Conservation (phyloP, 2,888 invertebrate genomes). For the Acanthosoma haemorrhoidale region DNA sequence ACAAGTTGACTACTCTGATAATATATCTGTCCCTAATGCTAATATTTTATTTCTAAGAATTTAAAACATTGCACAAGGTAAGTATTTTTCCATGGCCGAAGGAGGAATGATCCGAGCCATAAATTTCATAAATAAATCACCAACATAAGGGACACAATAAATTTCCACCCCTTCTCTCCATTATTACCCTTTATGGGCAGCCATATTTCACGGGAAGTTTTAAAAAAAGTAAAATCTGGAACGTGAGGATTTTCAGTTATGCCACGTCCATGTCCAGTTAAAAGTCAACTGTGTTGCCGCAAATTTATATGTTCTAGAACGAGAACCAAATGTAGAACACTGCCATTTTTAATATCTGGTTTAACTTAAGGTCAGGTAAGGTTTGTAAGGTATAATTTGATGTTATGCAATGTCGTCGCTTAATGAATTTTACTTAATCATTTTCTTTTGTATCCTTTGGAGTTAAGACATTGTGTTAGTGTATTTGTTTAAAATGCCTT, state of each 20-base stretch:
- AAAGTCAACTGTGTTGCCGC: background rate
- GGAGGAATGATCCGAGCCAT: background rate
- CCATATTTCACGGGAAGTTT: constrained; percentile 8
- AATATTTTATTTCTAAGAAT: too few species aligned
- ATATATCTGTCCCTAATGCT: too few species aligned
- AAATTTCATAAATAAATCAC: constrained; percentile 10
- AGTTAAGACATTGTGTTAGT: too few species aligned
- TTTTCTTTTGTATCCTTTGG: too few species aligned
- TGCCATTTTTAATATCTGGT: too few species aligned
- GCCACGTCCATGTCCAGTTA: constrained; percentile 2
- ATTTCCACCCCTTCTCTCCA: background rate
- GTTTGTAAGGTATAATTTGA: too few species aligned
- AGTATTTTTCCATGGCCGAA: background rate
- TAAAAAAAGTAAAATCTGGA: background rate
- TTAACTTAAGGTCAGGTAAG: too few species aligned
- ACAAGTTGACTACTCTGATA: too few species aligned
- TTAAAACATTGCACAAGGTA: too few species aligned
- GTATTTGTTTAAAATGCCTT: too few species aligned
- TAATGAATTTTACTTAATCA: too few species aligned
- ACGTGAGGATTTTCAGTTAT: constrained; percentile 12
- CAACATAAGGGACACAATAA: constrained; percentile 10
- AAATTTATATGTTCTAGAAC: background rate
- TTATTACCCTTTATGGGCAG: constrained; percentile 9
- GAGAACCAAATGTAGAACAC: background rate
- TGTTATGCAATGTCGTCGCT: too few species aligned